Conservation (phyloP, 2,888 invertebrate species). For the Calliopum simillimum region DNA sequence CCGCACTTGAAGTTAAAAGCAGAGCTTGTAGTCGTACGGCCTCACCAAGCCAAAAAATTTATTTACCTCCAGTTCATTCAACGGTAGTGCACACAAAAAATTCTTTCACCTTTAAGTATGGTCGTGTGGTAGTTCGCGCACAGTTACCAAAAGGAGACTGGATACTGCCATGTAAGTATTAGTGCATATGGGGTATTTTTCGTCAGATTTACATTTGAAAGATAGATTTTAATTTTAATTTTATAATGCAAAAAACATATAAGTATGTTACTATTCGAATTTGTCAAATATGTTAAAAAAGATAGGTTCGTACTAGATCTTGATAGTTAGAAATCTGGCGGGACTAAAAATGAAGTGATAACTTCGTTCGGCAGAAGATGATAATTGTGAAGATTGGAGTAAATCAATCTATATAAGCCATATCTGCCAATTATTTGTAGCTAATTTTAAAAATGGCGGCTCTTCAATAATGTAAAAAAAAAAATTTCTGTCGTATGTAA, state of each 20-base stretch:
- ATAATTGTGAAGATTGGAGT: no score
- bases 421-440: no score
- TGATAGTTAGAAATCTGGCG: no score
- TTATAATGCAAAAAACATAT: background rate
- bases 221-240: background rate
- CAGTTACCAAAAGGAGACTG: slow-evolving; percentile 82
- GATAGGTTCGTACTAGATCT: no score
- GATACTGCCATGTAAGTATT: slow-evolving; percentile 77
- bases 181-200: background rate
- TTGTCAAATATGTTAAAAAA: background rate
- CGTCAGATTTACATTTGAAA: no score
- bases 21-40: slow-evolving; percentile 8
- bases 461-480: no score
- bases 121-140: slow-evolving; percentile 76
- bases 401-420: no score
- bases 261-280: background rate
- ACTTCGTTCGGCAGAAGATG: no score
- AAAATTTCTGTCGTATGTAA: no score
- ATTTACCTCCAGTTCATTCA: slow-evolving; percentile 76
- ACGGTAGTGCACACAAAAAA: slow-evolving; percentile 74
- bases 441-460: no score
- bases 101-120: slow-evolving; percentile 77
- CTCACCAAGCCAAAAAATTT: slow-evolving; percentile 32
- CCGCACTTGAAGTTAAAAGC: slow-evolving; percentile 47
- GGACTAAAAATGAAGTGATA: no score